A percentile compares a stretch with the other conserved stretches of the same genome.
phyloP scores from a whole-genome alignment of 2,797 vertebrate genomes.

The Fundulus diaphanus region DNA sequence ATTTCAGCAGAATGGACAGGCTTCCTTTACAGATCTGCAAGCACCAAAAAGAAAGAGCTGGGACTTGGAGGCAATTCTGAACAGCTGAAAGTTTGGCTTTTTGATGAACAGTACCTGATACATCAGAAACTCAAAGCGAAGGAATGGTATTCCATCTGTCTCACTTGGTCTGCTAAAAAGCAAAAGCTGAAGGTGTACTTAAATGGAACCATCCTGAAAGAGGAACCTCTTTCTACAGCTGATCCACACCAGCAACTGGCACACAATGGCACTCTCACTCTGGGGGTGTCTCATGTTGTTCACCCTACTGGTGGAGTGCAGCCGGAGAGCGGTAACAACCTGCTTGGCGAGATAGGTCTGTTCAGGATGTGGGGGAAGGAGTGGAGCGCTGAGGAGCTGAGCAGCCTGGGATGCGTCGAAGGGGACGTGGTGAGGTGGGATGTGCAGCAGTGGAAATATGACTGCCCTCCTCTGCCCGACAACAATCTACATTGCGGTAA shows the following conservation, averaged over 20 bases:
- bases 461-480: slow-evolving; percentile 42
- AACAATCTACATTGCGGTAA: slow-evolving; percentile 74
- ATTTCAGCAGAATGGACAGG: slow-evolving; percentile 67
- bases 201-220: slow-evolving; percentile 42
- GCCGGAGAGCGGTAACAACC: slow-evolving; percentile 39
- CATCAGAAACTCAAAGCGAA: neutral
- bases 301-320: slow-evolving; percentile 28
- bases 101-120: slow-evolving; percentile 45
- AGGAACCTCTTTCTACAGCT: neutral
- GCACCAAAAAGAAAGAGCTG: slow-evolving; percentile 53
- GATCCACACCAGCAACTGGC: slow-evolving; percentile 32
- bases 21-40: slow-evolving; percentile 78
- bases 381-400: slow-evolving; percentile 56
- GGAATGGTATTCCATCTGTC: slow-evolving; percentile 74
- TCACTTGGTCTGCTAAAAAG: slow-evolving; percentile 74
- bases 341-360: slow-evolving; percentile 73
- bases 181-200: slow-evolving; percentile 68
- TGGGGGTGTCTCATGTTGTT: slow-evolving; percentile 77
- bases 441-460: slow-evolving; percentile 61
- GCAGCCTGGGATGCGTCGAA: slow-evolving; percentile 63
- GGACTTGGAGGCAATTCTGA: slow-evolving; percentile 62
- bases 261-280: slow-evolving; percentile 74
- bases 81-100: slow-evolving; percentile 63
- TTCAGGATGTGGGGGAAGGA: slow-evolving; percentile 81
- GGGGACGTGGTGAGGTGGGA: slow-evolving; percentile 83